phyloP scores from a whole-genome alignment of 2,113 vertebrate genomes.

The Calyptomena viridis region DNA sequence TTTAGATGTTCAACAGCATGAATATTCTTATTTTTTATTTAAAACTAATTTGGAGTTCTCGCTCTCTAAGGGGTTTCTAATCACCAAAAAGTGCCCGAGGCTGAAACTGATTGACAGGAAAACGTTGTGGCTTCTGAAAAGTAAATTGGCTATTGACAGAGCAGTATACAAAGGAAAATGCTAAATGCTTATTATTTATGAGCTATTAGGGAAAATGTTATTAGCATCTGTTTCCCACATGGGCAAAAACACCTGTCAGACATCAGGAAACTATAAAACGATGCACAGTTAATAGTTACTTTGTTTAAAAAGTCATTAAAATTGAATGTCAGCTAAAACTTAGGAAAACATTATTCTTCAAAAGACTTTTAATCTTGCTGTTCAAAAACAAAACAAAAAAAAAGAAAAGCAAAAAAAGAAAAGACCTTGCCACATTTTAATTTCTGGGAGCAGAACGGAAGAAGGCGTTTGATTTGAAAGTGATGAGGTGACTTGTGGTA shows the following conservation, averaged over 20 bases:
- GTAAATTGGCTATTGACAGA: constrained; percentile 79
- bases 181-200: constrained; percentile 79
- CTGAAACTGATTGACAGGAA: constrained; percentile 94
- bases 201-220: constrained; percentile 76
- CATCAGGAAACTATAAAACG: constrained; percentile 69
- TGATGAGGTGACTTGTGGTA: not conserved
- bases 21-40: constrained; percentile 99
- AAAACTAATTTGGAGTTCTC: constrained; percentile 98
- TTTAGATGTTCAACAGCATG: constrained; percentile 96
- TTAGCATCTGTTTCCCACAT: constrained; percentile 81
- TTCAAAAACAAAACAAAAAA: not conserved
- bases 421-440: constrained; percentile 36
- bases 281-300: constrained; percentile 66
- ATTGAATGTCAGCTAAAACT: constrained; percentile 81
- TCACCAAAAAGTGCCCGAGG: constrained; percentile 94
- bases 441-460: constrained; percentile 33
- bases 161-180: constrained; percentile 75
- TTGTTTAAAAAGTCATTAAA: constrained; percentile 84
- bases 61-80: constrained; percentile 97
- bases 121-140: constrained; percentile 83
- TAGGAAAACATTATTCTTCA: constrained; percentile 75
- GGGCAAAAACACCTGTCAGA: constrained; percentile 83
- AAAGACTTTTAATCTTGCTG: constrained; percentile 68
- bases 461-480: not conserved
- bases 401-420: not conserved